Evolutionary conservation across 2,113 vertebrate genomes (phyloP).

Genomic region (Hylia prasina): DNA sequence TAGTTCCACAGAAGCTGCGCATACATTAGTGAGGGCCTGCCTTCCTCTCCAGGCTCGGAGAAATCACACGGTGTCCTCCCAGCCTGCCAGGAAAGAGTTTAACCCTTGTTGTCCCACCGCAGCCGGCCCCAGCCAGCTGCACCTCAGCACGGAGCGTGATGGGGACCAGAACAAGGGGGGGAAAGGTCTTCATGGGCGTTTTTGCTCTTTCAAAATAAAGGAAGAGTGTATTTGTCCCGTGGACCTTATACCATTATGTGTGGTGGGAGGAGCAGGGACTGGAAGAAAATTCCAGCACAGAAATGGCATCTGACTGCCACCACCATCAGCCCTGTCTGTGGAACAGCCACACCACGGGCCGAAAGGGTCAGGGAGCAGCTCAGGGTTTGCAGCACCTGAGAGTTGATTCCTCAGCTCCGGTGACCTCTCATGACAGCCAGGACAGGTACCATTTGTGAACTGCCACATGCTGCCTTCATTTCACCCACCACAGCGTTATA

Average conservation of each 20-base stretch:
- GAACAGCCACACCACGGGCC: fast-evolving
- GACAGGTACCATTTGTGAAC: background rate
- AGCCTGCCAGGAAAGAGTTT: background rate
- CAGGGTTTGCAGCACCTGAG: background rate
- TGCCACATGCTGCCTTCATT: fast-evolving
- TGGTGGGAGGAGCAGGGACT: background rate
- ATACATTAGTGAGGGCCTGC: slow-evolving; percentile 44
- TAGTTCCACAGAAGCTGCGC: slow-evolving; percentile 37
- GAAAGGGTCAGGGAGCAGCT: background rate
- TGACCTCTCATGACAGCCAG: background rate
- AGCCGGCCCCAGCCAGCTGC: background rate
- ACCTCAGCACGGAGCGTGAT: fast-evolving
- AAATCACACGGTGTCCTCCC: slow-evolving; percentile 16
- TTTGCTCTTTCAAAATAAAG: background rate
- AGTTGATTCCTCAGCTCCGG: background rate
- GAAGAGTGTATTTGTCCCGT: background rate
- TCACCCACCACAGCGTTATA: background rate
- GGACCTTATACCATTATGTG: background rate
- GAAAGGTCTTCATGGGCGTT: background rate
- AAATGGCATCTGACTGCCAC: background rate
- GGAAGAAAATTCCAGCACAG: background rate
- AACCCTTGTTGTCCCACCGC: background rate
- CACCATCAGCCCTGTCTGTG: background rate
- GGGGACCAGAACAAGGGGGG: background rate
- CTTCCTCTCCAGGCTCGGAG: background rate